Evolutionary conservation across 2,888 invertebrate species (phyloP).

Genomic region (Mythimna pallens): DNA sequence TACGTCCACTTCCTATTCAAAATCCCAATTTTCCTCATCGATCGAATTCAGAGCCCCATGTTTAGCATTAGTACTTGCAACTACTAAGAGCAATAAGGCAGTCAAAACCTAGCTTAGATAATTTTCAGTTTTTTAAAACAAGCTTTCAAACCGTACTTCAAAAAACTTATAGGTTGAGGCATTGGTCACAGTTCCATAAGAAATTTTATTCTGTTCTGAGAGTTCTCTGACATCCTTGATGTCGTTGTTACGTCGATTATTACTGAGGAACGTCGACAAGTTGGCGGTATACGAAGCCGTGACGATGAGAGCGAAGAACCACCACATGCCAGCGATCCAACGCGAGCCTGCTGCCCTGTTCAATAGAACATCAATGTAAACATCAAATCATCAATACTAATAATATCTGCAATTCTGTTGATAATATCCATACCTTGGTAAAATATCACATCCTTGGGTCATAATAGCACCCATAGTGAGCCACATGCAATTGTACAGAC

Average conservation of each 20-base stretch:
- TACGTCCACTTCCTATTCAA: not conserved
- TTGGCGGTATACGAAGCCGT: constrained; percentile 94
- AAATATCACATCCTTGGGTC: constrained; percentile 97
- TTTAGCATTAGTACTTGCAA: no score
- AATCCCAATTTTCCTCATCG: not conserved
- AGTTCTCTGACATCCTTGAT: constrained; percentile 96
- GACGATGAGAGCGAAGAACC: constrained; percentile 98
- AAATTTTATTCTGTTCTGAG: constrained; percentile 95
- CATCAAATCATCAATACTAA: no score
- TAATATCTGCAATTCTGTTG: constrained; percentile 17
- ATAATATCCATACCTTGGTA: constrained; percentile 93
- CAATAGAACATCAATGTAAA: constrained; percentile 24
- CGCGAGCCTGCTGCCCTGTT: constrained; percentile 96
- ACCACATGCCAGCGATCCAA: constrained; percentile 97
- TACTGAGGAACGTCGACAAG: constrained; percentile 96
- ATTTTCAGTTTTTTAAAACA: not conserved
- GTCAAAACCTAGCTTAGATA: not conserved
- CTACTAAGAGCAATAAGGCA: not conserved
- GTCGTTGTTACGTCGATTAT: constrained; percentile 94
- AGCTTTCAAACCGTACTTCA: constrained; percentile 87
- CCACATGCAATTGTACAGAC: constrained; percentile 97
- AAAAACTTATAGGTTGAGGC: constrained; percentile 97
- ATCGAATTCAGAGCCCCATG: not conserved
- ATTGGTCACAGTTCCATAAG: constrained; percentile 95
- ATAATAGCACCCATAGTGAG: constrained; percentile 97